Evolutionary conservation across 2,888 invertebrate genomes (phyloP).

Genomic region (Elysia crispata): DNA sequence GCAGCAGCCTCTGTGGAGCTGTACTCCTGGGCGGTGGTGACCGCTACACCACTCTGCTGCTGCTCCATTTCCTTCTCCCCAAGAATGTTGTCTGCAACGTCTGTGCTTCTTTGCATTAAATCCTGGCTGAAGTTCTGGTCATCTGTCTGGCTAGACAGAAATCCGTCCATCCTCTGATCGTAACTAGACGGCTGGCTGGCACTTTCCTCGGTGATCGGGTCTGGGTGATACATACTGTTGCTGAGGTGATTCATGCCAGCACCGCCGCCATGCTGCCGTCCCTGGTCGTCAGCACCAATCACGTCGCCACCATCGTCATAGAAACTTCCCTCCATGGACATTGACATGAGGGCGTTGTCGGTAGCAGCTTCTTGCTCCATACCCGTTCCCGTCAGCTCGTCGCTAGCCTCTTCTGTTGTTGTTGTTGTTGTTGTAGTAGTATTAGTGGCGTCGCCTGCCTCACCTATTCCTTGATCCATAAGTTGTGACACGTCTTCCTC

Average conservation of each 20-base stretch:
- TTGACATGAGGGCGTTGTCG: conserved; percentile 45
- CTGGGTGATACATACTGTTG: background rate
- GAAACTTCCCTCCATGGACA: conserved; percentile 48
- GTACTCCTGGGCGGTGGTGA: too few relatives aligned
- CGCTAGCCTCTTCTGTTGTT: conserved; percentile 36
- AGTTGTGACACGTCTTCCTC: conserved; percentile 42
- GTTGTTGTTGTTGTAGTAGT: conserved; percentile 24
- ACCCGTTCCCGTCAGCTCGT: background rate
- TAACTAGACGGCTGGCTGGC: conserved; percentile 3
- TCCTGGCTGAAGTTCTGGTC: too few relatives aligned
- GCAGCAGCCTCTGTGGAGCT: too few relatives aligned
- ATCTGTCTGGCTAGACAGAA: background rate
- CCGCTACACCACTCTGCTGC: too few relatives aligned
- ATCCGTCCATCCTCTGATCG: conserved; percentile 12
- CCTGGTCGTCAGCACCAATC: conserved; percentile 31
- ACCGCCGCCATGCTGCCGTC: conserved; percentile 2
- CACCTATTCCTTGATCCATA: conserved; percentile 20
- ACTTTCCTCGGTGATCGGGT: conserved; percentile 14
- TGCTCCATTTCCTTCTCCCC: too few relatives aligned
- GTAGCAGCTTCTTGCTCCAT: background rate
- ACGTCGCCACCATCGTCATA: conserved; percentile 45
- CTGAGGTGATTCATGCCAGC: conserved; percentile 13
- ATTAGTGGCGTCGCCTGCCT: background rate
- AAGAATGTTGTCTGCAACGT: too few relatives aligned
- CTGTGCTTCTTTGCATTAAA: too few relatives aligned